A percentile compares a stretch with the other conserved stretches of the same genome.
phyloP scores from a whole-genome alignment of 2,888 invertebrate genomes.

The Drosophila mayaguana region DNA sequence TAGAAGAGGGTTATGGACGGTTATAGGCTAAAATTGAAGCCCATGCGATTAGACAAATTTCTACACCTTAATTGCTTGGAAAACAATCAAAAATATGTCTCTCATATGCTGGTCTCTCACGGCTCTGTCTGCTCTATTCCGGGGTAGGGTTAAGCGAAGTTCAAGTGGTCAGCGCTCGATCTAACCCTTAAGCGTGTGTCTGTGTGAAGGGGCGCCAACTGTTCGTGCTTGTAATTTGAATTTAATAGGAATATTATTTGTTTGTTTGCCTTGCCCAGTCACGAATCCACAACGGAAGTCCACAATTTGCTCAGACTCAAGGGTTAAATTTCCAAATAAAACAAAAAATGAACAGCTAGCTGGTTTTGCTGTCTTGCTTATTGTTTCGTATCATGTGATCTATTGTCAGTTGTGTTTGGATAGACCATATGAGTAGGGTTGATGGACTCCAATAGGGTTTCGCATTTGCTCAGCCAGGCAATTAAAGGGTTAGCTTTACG shows the following conservation, averaged over 20 bases:
- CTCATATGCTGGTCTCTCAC: conserved; percentile 67
- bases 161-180: conserved; percentile 63
- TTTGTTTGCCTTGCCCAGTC: conserved; percentile 50
- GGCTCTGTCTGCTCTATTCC: conserved; percentile 24
- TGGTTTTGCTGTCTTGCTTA: conserved; percentile 32
- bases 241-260: conserved; percentile 71
- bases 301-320: conserved; percentile 57
- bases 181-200: conserved; percentile 42
- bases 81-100: conserved; percentile 72
- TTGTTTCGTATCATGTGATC: conserved; percentile 58
- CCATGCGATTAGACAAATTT: conserved; percentile 68
- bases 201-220: conserved; percentile 48
- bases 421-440: conserved; percentile 43
- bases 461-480: conserved; percentile 48
- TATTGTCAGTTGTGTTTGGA: conserved; percentile 36
- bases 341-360: conserved; percentile 24
- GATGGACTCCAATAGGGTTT: conserved; percentile 19
- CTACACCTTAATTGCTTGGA: conserved; percentile 68
- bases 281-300: conserved; percentile 44
- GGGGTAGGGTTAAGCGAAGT: conserved; percentile 35
- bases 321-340: conserved; percentile 51
- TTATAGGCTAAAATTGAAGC: conserved; percentile 5
- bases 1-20: conserved; percentile 17
- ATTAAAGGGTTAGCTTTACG: conserved; percentile 63
- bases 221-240: conserved; percentile 73